A percentile compares a stretch with the other conserved stretches of the same genome.
Evolutionary conservation across 2,888 invertebrate species (phyloP).

Genomic region (Ophraella communa): DNA sequence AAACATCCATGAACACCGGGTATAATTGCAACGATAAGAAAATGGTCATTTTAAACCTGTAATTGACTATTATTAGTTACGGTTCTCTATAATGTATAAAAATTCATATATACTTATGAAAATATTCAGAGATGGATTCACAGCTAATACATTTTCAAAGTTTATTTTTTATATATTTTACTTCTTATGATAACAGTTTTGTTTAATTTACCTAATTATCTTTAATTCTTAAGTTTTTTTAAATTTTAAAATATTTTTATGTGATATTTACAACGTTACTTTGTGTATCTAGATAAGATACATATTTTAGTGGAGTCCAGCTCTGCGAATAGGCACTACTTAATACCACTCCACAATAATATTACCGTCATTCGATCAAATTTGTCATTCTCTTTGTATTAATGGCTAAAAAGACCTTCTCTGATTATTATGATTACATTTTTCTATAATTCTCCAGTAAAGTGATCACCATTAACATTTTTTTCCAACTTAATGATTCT

Average conservation of each 20-base stretch:
- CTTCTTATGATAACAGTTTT: no score
- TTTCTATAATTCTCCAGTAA: constrained; percentile 27
- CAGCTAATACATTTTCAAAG: background rate
- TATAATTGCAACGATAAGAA: constrained; percentile 36
- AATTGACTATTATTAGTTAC: constrained; percentile 36
- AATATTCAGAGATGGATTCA: constrained; percentile 7
- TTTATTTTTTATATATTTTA: no score
- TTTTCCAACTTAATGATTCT: constrained; percentile 22
- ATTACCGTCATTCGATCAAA: constrained; percentile 24
- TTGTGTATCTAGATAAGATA: no score
- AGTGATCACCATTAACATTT: constrained; percentile 26
- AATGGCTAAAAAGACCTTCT: constrained; percentile 27
- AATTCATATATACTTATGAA: constrained; percentile 34
- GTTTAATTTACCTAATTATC: no score
- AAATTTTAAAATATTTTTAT: no score
- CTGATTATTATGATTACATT: constrained; percentile 25
- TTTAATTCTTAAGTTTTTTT: no score
- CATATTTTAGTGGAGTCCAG: background rate
- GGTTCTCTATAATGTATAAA: constrained; percentile 33
- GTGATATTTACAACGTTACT: no score
- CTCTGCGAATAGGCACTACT: background rate
- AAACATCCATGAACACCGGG: constrained; percentile 24
- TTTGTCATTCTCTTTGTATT: constrained; percentile 35
- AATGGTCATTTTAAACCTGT: constrained; percentile 32
- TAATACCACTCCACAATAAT: background rate